A percentile compares a stretch with the other conserved stretches of the same genome.
These are phyloP conservation scores for Poecilia gillii DNA, from an alignment of 2,797 vertebrate species.

Conservation along the genomic window DNA sequence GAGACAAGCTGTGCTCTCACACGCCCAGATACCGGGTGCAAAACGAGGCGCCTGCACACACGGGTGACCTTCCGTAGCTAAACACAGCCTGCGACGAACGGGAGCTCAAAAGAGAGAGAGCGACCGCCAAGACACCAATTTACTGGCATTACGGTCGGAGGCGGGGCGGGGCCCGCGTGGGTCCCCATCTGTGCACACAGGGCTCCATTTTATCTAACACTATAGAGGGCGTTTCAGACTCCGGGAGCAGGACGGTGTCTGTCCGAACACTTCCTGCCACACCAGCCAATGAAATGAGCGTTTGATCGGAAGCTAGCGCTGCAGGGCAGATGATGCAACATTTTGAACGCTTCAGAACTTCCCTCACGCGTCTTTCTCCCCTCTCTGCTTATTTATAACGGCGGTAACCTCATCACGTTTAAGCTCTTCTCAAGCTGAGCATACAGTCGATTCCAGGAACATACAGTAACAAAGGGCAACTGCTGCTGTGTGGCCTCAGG, in stretches of 20 bases:
- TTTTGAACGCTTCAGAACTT: slow-evolving; percentile 29
- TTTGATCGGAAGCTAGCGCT: slow-evolving; percentile 39
- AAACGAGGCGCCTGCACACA: slow-evolving; percentile 45
- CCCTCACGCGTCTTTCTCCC: slow-evolving; percentile 3
- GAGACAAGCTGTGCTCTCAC: slow-evolving; percentile 56
- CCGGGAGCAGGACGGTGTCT: slow-evolving; percentile 38
- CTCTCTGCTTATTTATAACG: slow-evolving; percentile 40
- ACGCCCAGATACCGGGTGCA: slow-evolving; percentile 24
- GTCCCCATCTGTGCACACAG: slow-evolving; percentile 46
- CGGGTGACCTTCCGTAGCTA: slow-evolving; percentile 60
- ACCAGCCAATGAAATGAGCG: slow-evolving; percentile 44
- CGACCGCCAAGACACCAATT: slow-evolving; percentile 25
- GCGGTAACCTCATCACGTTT: slow-evolving; percentile 47
- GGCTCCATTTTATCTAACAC: slow-evolving; percentile 57
- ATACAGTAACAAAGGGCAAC: slow-evolving; percentile 33
- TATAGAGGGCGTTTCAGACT: slow-evolving; percentile 28
- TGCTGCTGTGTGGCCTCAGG: slow-evolving; percentile 26
- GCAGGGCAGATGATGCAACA: neutral
- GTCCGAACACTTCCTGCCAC: slow-evolving; percentile 41
- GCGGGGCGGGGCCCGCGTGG: slow-evolving; percentile 23
- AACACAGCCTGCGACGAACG: slow-evolving; percentile 53
- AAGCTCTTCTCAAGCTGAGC: slow-evolving; percentile 29
- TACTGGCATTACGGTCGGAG: slow-evolving; percentile 17
- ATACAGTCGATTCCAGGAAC: slow-evolving; percentile 45
- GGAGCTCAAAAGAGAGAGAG: slow-evolving; percentile 24